Evolutionary conservation across 2,797 vertebrate genomes (phyloP), one percentile per base, ranked within the genome.

Genomic region (Hipposideros larvatus): DNA sequence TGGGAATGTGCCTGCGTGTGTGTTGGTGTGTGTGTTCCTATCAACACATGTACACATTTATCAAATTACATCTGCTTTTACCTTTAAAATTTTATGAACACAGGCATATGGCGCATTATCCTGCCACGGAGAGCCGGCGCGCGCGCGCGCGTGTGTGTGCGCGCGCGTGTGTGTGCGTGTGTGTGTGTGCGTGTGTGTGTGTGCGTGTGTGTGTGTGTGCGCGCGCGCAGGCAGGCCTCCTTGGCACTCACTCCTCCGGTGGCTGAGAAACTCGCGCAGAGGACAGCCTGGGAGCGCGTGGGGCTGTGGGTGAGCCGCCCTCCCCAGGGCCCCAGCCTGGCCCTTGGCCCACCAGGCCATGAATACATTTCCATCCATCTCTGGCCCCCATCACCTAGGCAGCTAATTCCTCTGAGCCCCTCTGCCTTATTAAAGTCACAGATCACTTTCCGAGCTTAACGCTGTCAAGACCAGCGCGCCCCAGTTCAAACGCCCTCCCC

Each of bases 341-440:
- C 98, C 99, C 98, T 96, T 96, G 98, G 99, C 99, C 98, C 99
- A 99, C 98, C 97, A 98, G 98, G 98, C 99, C 98, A 98, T 97
- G 99, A 99, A 98, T 98, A 98, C 99, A 98, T 98, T 98, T 98
- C 98, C 98, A 98, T 99, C 99, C 98, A 98, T 99, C 98, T 98
- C 98, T 93, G 98, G 99, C 99, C 99, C 99, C 99, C 99, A 98
- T 99, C 99, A 99, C 99, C 98, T 99, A 99, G 99, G 99, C 99
- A 99, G 99, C 99, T 99, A 99, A 99, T 99, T 99, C 99, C 99
- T 99, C 98, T 91, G 99, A 99, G 99, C 99, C 99, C 98, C 98
- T 99, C 99, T 94, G 98, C 99, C 99, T 99, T 99, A 99, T 99
- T 99, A 99, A 99, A 99, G 99, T 99, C 99, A 99, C 99, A 99